Conservation (phyloP, 2,113 vertebrate genomes). For the Bubo blakistoni region DNA sequence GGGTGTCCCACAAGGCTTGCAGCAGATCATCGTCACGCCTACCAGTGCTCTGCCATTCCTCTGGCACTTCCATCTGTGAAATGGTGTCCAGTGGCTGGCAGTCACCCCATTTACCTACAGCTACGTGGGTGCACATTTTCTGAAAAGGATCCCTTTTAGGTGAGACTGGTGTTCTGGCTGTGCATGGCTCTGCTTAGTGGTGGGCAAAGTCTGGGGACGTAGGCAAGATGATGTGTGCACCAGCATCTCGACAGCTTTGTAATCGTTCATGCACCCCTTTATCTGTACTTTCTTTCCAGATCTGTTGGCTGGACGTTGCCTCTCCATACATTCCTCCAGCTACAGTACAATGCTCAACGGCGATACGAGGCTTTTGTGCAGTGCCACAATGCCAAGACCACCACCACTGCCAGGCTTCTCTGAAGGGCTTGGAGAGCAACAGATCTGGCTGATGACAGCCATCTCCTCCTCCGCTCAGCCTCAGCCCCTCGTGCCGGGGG, state of each 20-base stretch:
- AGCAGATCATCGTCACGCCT: background rate
- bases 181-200: fast-evolving
- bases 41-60: background rate
- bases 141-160: background rate
- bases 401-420: background rate
- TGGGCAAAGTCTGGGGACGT: background rate
- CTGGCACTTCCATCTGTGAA: background rate
- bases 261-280: background rate
- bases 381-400: background rate
- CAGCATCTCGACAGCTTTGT: background rate
- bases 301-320: background rate
- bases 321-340: background rate
- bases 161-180: background rate
- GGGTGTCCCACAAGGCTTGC: background rate
- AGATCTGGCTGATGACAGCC: background rate
- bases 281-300: background rate
- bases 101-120: background rate
- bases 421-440: background rate
- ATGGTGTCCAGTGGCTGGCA: background rate
- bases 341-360: fast-evolving
- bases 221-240: background rate
- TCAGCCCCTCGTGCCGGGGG: background rate
- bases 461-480: background rate
- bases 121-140: background rate
- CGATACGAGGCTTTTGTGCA: background rate